Base-by-base conservation (phyloP, 2,888 invertebrate genomes). In the Mesopsocus fuscifrons region DNA sequence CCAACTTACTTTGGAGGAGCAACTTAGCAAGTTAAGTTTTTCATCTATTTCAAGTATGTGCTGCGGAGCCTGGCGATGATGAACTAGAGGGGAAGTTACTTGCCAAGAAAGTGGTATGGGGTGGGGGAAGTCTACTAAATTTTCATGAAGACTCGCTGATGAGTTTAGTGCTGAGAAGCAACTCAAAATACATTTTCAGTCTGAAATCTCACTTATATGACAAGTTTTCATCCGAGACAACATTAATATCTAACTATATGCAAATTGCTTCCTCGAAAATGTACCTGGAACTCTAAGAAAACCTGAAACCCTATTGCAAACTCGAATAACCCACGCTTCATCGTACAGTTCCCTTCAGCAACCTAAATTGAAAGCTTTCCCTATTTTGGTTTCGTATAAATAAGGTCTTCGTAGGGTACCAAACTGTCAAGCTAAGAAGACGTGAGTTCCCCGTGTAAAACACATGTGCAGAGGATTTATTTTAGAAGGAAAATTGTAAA, bases 181-280 rank as follows among this genome's bases (percentile, higher is more conserved):
- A 38, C 38, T 20, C 17, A 38, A 38, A 38, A 38, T 38, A 38
- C 38, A 38, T 38, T 38, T 38, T 38, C 38, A 38, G 38, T 20
- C 38, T 38, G 38, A 38, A 38, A 38, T 38, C 38, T 38, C 38
- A 38, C 38, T 38, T 38, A 38, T 38, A 38, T 38, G 38, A 38
- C 38, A 38, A 38, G 38, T 38, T 38, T 38, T 38, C 38, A 38
- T 38, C 38, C 38, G 15, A 38, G 38, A 38, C 38, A 21, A 21
- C 38, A 38, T 38, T 38, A 38, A 38, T 38, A 38, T 38, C 38
- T 38, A 38, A 38, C 38, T 38, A 38, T 38, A 38, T 38, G 38
- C 38, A 38, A 38, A 38, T 38, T 38, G 38, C 38, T 38, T 38
- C 38, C 38, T 38, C 33, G 20, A 21, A 38, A 38, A 38, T 38